phyloP scores from a whole-genome alignment of 1,140 invertebrate species.

The Acromyrmex echinatior region DNA sequence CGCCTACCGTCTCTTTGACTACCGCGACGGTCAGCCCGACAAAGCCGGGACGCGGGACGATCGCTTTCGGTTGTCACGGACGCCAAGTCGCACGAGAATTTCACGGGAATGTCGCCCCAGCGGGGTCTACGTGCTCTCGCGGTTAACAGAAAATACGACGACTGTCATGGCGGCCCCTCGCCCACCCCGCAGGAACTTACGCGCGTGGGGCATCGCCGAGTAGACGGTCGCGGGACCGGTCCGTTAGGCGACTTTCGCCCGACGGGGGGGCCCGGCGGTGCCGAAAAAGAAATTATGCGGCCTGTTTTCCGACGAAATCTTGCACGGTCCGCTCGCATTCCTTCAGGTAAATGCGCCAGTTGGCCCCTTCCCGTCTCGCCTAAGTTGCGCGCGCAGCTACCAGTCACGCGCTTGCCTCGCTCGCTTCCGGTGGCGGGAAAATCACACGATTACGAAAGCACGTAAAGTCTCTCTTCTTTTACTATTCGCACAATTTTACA shows the following conservation, averaged over 20 bases:
- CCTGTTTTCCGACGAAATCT: slow-evolving; percentile 38
- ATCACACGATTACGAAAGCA: slow-evolving; percentile 50
- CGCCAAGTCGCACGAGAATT: slow-evolving; percentile 58
- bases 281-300: slow-evolving; percentile 30
- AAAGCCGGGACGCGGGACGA: slow-evolving; percentile 42
- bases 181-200: slow-evolving; percentile 77
- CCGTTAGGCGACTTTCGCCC: slow-evolving; percentile 17
- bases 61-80: slow-evolving; percentile 60
- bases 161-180: slow-evolving; percentile 82
- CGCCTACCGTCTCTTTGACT: slow-evolving; percentile 61
- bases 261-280: background rate
- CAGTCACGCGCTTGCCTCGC: slow-evolving; percentile 64
- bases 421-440: slow-evolving; percentile 58
- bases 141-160: slow-evolving; percentile 79
- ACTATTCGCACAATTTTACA: no score
- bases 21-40: slow-evolving; percentile 44
- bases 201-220: slow-evolving; percentile 57
- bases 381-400: slow-evolving; percentile 74
- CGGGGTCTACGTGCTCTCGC: slow-evolving; percentile 68
- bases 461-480: background rate
- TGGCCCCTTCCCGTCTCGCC: slow-evolving; percentile 34
- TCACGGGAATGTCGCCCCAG: slow-evolving; percentile 66
- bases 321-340: background rate
- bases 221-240: background rate
- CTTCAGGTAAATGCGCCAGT: background rate